Evolutionary conservation across 2,797 vertebrate species (phyloP).

Genomic region (Peromyscus eremicus): DNA sequence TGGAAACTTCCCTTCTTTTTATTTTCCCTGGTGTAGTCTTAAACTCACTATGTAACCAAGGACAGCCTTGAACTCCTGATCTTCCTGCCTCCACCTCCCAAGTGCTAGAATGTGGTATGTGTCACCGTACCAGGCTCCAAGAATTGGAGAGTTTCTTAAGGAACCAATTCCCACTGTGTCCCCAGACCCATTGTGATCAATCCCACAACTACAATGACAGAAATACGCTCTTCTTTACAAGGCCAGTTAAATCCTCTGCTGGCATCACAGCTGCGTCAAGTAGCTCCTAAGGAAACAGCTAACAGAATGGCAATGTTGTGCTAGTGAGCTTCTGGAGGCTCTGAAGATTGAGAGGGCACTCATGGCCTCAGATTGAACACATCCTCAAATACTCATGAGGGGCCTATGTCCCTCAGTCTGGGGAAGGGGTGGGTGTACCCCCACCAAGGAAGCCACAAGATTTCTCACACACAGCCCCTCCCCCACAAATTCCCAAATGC

Average conservation of each 20-base stretch:
- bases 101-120: neutral
- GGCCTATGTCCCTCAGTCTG: rapidly evolving
- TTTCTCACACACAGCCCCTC: rapidly evolving
- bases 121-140: neutral
- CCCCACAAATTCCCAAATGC: neutral
- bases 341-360: neutral
- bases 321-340: neutral
- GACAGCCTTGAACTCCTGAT: neutral
- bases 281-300: too few relatives aligned
- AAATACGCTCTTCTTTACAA: neutral
- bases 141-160: neutral
- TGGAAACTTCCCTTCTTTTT: neutral
- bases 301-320: neutral
- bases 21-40: neutral
- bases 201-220: neutral
- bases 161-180: neutral
- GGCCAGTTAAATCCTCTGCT: neutral
- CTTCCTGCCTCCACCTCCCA: neutral
- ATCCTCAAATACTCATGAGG: rapidly evolving
- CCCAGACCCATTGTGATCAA: neutral
- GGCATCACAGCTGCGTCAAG: neutral
- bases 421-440: neutral
- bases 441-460: neutral
- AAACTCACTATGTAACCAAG: neutral
- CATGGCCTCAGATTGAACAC: neutral